Conservation (phyloP, 2,113 vertebrate genomes). For the Zeus faber region DNA sequence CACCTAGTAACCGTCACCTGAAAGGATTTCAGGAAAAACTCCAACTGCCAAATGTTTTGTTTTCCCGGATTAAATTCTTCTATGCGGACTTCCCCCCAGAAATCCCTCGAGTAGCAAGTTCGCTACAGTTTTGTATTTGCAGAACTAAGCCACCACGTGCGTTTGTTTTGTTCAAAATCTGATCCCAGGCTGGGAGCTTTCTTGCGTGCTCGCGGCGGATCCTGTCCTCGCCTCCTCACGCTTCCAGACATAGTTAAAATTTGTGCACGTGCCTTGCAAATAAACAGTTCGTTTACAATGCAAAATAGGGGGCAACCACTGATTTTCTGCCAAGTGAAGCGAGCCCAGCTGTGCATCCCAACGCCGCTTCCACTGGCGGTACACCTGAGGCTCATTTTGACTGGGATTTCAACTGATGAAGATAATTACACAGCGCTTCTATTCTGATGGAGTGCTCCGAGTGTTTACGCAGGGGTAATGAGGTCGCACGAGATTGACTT, state of each 20-base stretch:
- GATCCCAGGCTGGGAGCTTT: too few relatives aligned
- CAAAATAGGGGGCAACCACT: conserved; percentile 25
- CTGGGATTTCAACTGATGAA: conserved; percentile 52
- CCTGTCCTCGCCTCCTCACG: conserved; percentile 31
- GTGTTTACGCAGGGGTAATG: conserved; percentile 2
- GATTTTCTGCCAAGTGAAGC: conserved; percentile 41
- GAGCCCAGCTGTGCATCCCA: conserved; percentile 55
- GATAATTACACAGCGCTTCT: conserved; percentile 51
- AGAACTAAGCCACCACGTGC: too few relatives aligned
- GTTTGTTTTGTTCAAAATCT: too few relatives aligned
- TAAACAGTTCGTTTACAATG: conserved; percentile 42
- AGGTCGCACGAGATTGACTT: conserved; percentile 13
- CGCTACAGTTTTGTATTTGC: too few relatives aligned
- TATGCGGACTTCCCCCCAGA: too few relatives aligned
- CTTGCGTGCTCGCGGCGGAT: too few relatives aligned
- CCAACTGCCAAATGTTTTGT: too few relatives aligned
- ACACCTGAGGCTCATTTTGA: conserved; percentile 64
- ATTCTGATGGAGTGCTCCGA: conserved; percentile 24
- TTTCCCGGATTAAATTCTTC: too few relatives aligned
- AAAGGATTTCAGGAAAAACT: neutral
- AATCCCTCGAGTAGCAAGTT: too few relatives aligned
- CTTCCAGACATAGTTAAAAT: neutral
- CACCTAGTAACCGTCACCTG: conserved; percentile 15
- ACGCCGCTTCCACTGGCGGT: conserved; percentile 20
- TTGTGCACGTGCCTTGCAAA: conserved; percentile 12